A percentile compares a stretch with the other conserved stretches of the same genome.
Conservation (phyloP, 2,797 vertebrate species). For the Neostethus bicornis region DNA sequence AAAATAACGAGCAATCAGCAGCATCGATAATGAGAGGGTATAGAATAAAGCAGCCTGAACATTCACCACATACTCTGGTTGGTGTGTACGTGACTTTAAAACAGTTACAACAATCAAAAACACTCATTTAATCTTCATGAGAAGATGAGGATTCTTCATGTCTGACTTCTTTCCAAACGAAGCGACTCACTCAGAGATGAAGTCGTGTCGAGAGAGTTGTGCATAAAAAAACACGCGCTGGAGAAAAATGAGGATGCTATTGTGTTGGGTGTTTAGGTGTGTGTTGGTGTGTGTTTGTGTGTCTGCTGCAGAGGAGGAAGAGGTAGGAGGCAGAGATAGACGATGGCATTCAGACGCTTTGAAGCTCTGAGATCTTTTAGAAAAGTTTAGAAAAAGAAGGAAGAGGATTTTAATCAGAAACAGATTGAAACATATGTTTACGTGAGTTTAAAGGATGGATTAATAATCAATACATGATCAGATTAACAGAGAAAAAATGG, state of each 20-base stretch:
- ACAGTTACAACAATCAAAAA: neutral
- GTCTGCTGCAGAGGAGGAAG: constrained; percentile 61
- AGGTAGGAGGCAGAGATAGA: constrained; percentile 67
- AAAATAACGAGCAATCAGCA: neutral
- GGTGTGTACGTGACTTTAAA: constrained; percentile 7
- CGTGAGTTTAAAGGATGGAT: too few species aligned
- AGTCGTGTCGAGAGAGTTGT: constrained; percentile 1
- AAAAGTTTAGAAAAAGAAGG: constrained; percentile 58
- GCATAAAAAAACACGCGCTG: constrained; percentile 20
- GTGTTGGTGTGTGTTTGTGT: constrained; percentile 26
- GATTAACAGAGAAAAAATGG: too few species aligned
- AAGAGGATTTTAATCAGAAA: constrained; percentile 45
- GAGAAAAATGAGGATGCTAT: constrained; percentile 34
- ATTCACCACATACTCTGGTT: constrained; percentile 16
- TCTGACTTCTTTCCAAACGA: neutral
- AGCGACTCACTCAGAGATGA: constrained; percentile 3
- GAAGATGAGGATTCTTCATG: constrained; percentile 9
- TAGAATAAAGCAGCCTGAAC: constrained; percentile 1
- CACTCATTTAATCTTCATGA: constrained; percentile 2
- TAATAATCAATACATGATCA: too few species aligned
- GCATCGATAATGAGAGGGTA: neutral
- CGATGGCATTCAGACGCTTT: constrained; percentile 67
- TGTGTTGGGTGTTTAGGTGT: constrained; percentile 30
- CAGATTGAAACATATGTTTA: too few species aligned
- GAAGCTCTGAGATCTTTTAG: constrained; percentile 51